Evolutionary conservation across 2,888 invertebrate genomes (phyloP).

Genomic region (Bhutanitis thaidina): DNA sequence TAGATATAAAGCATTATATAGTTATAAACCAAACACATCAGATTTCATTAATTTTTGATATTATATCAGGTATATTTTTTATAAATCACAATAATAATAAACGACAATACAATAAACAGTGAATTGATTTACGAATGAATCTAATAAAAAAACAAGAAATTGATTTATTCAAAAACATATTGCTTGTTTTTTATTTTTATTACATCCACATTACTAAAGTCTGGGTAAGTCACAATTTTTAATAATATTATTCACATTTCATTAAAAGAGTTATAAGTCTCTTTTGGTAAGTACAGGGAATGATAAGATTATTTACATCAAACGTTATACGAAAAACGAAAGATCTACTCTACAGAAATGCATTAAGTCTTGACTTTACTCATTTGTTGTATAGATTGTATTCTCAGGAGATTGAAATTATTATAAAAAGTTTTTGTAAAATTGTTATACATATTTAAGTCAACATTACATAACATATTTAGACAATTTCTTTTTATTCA

Average conservation of each 20-base stretch:
- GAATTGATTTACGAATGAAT: slow-evolving; percentile 6
- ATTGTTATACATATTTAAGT: not conserved
- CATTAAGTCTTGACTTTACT: too few species aligned
- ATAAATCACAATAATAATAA: too few species aligned
- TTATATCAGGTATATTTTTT: too few species aligned
- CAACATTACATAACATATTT: not conserved
- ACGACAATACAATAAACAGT: too few species aligned
- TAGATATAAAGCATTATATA: too few species aligned
- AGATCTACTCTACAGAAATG: slow-evolving; percentile 5
- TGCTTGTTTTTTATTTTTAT: slow-evolving; percentile 51
- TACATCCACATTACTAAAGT: slow-evolving; percentile 53
- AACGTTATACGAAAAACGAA: slow-evolving; percentile 14
- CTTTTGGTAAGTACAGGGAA: slow-evolving; percentile 4
- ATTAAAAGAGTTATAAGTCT: slow-evolving; percentile 29
- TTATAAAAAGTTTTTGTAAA: too few species aligned
- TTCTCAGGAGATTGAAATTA: not conserved
- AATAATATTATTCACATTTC: slow-evolving; percentile 48
- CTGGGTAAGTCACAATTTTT: slow-evolving; percentile 50
- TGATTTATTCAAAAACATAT: slow-evolving; percentile 42
- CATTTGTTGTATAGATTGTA: not conserved
- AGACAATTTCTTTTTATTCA: not conserved
- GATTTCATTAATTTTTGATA: too few species aligned
- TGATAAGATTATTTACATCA: slow-evolving; percentile 2
- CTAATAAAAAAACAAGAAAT: slow-evolving; percentile 22
- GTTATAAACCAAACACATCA: too few species aligned